These are phyloP conservation scores for Leptinotarsa defecta DNA, from an alignment of 1,140 invertebrate genomes.

Conservation along the genomic window DNA sequence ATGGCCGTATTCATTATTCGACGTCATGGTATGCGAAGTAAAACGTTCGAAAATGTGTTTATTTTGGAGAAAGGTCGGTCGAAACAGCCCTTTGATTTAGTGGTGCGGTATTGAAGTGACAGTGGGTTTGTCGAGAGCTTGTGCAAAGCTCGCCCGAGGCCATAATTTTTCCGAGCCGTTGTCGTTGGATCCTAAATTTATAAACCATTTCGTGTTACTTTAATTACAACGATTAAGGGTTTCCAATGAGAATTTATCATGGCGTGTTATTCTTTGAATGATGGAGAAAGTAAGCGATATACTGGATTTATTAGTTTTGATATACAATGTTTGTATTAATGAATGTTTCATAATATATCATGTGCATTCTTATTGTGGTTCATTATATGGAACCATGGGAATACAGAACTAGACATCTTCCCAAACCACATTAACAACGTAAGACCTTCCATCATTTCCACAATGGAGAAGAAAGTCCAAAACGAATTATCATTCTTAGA, in stretches of 20 bases:
- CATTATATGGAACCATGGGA: no score
- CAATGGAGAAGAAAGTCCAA: no score
- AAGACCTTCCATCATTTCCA: no score
- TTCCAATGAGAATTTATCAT: slow-evolving; percentile 6
- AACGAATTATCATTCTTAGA: no score
- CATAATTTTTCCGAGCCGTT: slow-evolving; percentile 46
- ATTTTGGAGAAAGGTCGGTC: slow-evolving; percentile 44
- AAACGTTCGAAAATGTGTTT: slow-evolving; percentile 37
- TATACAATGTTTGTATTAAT: no score
- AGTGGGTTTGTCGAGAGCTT: slow-evolving; percentile 47
- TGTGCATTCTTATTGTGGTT: no score
- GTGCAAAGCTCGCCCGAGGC: slow-evolving; percentile 42
- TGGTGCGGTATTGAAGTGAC: slow-evolving; percentile 52
- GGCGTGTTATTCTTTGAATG: background rate
- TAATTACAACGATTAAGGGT: slow-evolving; percentile 24
- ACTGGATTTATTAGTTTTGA: no score
- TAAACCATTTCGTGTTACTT: slow-evolving; percentile 25
- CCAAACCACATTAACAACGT: no score
- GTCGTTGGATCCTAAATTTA: slow-evolving; percentile 19
- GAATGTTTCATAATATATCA: no score
- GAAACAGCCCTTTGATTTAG: slow-evolving; percentile 50
- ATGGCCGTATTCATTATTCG: slow-evolving; percentile 29
- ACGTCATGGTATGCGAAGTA: slow-evolving; percentile 19
- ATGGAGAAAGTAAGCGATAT: background rate
- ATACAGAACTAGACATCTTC: no score